Base-by-base conservation (phyloP, 1,140 invertebrate species). In the Bombus cullumanus region DNA sequence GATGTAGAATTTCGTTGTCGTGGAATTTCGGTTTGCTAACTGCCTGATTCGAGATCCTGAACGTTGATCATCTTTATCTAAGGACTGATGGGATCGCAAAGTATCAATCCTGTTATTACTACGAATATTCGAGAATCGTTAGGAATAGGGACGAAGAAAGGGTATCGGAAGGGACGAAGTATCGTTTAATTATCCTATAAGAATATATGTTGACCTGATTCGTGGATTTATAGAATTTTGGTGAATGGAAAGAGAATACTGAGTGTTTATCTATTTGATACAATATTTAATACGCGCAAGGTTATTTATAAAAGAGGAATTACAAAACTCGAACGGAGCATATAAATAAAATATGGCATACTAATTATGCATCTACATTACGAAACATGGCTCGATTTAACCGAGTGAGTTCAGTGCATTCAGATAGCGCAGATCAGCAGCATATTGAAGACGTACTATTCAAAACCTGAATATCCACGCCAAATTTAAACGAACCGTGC, bases 1-100 rank as follows among this genome's bases (percentile, higher is more conserved):
- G 82, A 87, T 74, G 86, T 90, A 82, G 86, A 94, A 90, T 90
- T 94, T 94, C 91, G 88, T 90, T 89, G 90, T 91, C 89, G 87
- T 91, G 81, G 89, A 91, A 89, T 87, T 92, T 87, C 86, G 86
- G 90, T 91, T 88, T 83, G 89, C 90, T 76, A 41, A 62, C 72
- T 79, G 81, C 88, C 85, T 81, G 84, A 90, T 91, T 91, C 91
- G 87, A 91, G 93, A 94, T 74, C 47, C 83, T 76, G 84, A 88
- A 43, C 37, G 86, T 89, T 28, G 86, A 90, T 86, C 81, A 83
- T 72, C 78, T 43, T 64, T 76, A 41, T 86, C 66, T 57, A 62
- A n/a, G 80, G 64, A 71, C 47, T 18, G 79, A 86, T 89, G 71
- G 77, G 74, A 64, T 80, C n/a, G 77, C 57, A 13, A 81, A 73